Evolutionary conservation across 2,113 vertebrate species (phyloP).

Genomic region (Lichenostomus cassidix): DNA sequence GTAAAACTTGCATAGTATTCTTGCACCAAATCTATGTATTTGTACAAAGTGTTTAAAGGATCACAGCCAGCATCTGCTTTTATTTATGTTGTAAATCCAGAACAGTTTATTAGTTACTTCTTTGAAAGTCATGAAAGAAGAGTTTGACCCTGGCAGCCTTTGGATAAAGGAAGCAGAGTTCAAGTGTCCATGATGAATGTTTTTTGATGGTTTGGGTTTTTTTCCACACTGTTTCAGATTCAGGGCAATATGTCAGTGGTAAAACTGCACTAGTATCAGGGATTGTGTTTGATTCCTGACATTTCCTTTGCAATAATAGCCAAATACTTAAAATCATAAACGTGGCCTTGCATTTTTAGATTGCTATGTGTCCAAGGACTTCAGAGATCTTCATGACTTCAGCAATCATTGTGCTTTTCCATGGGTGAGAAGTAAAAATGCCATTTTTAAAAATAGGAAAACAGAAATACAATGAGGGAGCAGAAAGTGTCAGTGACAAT

Average conservation of each 20-base stretch:
- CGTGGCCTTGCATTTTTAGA: not conserved
- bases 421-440: not conserved
- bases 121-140: not conserved
- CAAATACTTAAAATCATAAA: not conserved
- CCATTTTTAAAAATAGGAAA: not conserved
- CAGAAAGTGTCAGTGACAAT: not conserved
- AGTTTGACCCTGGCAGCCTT: not conserved
- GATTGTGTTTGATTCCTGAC: not conserved
- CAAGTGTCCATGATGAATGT: not conserved
- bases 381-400: not conserved
- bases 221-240: not conserved
- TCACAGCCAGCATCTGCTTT: not conserved
- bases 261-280: not conserved
- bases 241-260: not conserved
- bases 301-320: not conserved
- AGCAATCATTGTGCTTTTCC: not conserved
- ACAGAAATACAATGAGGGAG: not conserved
- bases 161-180: not conserved
- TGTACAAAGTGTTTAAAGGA: not conserved
- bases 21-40: not conserved
- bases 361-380: not conserved
- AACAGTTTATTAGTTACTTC: not conserved
- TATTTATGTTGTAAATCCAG: not conserved
- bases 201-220: not conserved
- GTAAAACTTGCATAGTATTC: not conserved